These are phyloP conservation scores for Drosophila macrospina DNA, from an alignment of 2,888 invertebrate species.

Conservation along the genomic window DNA sequence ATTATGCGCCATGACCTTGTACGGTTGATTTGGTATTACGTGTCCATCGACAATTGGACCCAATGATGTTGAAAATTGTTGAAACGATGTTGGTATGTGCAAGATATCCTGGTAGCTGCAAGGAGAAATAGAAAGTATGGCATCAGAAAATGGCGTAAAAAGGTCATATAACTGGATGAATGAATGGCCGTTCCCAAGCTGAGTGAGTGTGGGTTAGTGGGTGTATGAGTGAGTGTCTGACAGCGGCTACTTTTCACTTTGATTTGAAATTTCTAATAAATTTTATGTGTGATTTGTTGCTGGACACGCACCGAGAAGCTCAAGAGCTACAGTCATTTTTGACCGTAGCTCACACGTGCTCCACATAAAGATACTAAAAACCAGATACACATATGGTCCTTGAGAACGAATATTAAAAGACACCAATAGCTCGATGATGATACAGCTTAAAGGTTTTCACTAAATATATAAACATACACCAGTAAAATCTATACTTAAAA, in stretches of 20 bases:
- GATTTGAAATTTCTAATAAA: constrained; percentile 80
- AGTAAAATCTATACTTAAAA: not conserved
- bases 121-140: constrained; percentile 60
- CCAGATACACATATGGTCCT: constrained; percentile 71
- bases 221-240: constrained; percentile 43
- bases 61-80: constrained; percentile 93
- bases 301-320: constrained; percentile 44
- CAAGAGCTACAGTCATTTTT: constrained; percentile 1
- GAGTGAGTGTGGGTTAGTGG: constrained; percentile 11
- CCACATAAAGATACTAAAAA: constrained; percentile 71
- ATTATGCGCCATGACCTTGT: constrained; percentile 90
- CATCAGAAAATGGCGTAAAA: constrained; percentile 70
- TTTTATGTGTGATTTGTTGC: constrained; percentile 77
- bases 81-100: constrained; percentile 88
- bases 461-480: not conserved
- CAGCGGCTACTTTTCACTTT: constrained; percentile 79
- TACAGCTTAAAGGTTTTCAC: constrained; percentile 16
- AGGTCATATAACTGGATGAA: constrained; percentile 62
- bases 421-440: constrained; percentile 8
- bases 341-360: constrained; percentile 58
- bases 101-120: constrained; percentile 89
- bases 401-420: constrained; percentile 2
- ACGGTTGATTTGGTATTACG: constrained; percentile 93
- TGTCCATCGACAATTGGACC: constrained; percentile 95
- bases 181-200: constrained; percentile 29